A percentile compares a stretch with the other conserved stretches of the same genome.
These are phyloP conservation scores for Mugil cephalus DNA, from an alignment of 2,113 vertebrate genomes.

Conservation along the genomic window DNA sequence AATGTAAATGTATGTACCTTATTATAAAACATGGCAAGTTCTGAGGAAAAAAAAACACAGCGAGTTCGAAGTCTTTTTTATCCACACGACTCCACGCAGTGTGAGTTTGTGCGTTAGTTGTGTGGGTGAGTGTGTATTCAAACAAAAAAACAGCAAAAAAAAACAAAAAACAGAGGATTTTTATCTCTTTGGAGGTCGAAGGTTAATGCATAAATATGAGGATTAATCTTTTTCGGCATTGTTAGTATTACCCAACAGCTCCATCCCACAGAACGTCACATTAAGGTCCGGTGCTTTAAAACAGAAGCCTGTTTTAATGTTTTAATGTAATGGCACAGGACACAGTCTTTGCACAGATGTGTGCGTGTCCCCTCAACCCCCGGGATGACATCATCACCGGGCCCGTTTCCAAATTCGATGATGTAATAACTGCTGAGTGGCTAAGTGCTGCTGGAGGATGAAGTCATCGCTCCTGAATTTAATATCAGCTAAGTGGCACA, in stretches of 20 bases:
- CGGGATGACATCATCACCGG: conserved; percentile 66
- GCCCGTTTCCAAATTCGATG: conserved; percentile 46
- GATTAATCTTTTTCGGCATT: background rate
- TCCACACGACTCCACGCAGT: background rate
- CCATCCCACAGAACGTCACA: background rate
- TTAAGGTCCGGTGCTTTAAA: background rate
- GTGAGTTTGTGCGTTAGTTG: background rate
- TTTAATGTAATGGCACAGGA: background rate
- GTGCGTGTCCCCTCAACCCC: background rate
- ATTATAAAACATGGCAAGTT: conserved; percentile 85
- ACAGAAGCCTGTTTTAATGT: conserved; percentile 2
- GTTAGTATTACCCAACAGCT: background rate
- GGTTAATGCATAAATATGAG: too few species aligned
- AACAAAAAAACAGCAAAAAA: background rate
- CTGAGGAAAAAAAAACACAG: conserved; percentile 60
- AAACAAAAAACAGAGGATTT: background rate
- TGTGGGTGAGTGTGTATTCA: conserved; percentile 6
- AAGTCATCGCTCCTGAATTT: conserved; percentile 68
- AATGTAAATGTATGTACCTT: conserved; percentile 83
- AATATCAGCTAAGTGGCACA: conserved; percentile 71
- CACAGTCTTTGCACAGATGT: conserved; percentile 3
- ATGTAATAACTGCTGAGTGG: conserved; percentile 62
- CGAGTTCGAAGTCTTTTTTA: conserved; percentile 59
- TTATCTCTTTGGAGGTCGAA: background rate
- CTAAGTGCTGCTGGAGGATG: conserved; percentile 58